phyloP scores from a whole-genome alignment of 2,113 vertebrate species.

The Notarius quadriscutis region DNA sequence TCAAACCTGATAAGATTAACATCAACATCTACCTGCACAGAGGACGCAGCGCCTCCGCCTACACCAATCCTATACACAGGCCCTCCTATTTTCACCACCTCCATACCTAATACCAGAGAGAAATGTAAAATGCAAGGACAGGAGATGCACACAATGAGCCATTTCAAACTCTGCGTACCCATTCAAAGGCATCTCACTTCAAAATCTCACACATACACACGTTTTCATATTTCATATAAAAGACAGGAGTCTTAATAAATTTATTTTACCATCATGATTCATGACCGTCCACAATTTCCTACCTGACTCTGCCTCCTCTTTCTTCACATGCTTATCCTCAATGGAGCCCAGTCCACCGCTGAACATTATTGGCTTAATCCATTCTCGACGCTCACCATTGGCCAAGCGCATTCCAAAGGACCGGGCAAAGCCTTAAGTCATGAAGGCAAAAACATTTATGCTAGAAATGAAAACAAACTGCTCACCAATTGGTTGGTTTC shows the following conservation, averaged over 20 bases:
- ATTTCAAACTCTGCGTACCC: neutral
- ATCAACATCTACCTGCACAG: slow-evolving; percentile 75
- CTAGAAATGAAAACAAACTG: neutral
- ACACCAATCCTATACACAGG: slow-evolving; percentile 91
- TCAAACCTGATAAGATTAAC: neutral
- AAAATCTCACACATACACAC: neutral
- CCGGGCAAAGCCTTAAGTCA: slow-evolving; percentile 81
- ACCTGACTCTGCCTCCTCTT: slow-evolving; percentile 80
- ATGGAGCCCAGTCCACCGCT: slow-evolving; percentile 88
- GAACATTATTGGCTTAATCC: slow-evolving; percentile 97
- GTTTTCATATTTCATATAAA: neutral
- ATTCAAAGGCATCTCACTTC: neutral
- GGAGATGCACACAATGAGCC: neutral
- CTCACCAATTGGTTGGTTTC: neutral
- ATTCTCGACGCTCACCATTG: slow-evolving; percentile 81
- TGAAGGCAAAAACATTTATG: neutral
- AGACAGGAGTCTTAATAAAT: neutral
- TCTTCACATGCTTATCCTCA: slow-evolving; percentile 79
- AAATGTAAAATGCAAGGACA: neutral
- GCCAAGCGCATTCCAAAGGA: slow-evolving; percentile 84
- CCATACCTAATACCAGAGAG: slow-evolving; percentile 76
- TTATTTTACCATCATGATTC: neutral
- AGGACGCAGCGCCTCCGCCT: slow-evolving; percentile 89
- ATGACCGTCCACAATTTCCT: slow-evolving; percentile 9
- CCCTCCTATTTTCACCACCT: slow-evolving; percentile 89